Conservation (phyloP, 2,797 vertebrate genomes). For the Acanthurus leucopareius region DNA sequence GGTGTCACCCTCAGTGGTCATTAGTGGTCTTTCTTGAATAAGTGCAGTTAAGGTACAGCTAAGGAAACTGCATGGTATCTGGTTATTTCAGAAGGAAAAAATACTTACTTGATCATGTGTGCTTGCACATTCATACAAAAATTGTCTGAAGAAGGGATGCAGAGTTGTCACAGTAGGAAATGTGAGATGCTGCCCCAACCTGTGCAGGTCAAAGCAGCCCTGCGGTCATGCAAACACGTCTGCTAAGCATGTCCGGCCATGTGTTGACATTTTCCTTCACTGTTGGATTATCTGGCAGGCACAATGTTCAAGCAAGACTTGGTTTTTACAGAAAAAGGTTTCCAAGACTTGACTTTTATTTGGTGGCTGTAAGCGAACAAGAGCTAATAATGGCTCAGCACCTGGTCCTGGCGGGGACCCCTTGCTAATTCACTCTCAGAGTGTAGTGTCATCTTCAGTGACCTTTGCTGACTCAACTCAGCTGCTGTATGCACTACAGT, state of each 20-base stretch:
- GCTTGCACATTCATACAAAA: too few relatives aligned
- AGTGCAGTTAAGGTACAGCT: too few relatives aligned
- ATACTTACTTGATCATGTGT: too few relatives aligned
- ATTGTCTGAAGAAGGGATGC: too few relatives aligned
- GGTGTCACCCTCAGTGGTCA: too few relatives aligned
- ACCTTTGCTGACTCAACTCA: constrained; percentile 76
- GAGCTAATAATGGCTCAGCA: constrained; percentile 63
- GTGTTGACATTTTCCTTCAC: constrained; percentile 62
- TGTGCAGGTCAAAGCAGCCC: constrained; percentile 16
- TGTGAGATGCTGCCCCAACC: constrained; percentile 10
- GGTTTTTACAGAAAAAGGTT: constrained; percentile 65
- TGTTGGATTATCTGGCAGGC: constrained; percentile 54
- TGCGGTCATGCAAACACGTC: constrained; percentile 50
- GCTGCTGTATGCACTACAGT: constrained; percentile 49
- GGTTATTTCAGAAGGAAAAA: too few relatives aligned
- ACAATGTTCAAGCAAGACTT: constrained; percentile 61
- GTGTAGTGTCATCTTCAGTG: constrained; percentile 60
- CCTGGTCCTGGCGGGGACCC: constrained; percentile 60
- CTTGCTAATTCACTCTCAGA: constrained; percentile 68
- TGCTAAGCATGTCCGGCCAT: constrained; percentile 38
- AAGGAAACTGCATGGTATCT: too few relatives aligned
- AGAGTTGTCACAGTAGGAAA: background rate
- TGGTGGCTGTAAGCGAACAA: constrained; percentile 55
- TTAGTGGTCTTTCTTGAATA: too few relatives aligned
- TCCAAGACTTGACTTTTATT: constrained; percentile 72